Conservation (phyloP, 2,797 vertebrate species). For the Melanitta fusca region DNA sequence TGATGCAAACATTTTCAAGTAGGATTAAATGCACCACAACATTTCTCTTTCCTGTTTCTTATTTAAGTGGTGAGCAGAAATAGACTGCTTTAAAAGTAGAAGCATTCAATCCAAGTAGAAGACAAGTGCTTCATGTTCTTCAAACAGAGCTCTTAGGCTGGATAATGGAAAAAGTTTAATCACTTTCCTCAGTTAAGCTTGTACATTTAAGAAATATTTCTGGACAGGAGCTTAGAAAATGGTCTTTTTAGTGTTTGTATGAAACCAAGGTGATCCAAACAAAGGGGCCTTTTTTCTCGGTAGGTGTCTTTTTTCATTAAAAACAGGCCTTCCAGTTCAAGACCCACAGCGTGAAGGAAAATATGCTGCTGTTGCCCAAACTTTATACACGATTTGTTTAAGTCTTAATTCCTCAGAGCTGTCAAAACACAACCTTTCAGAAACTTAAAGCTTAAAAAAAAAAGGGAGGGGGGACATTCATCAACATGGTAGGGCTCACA, state of each 20-base stretch:
- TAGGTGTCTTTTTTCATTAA: background rate
- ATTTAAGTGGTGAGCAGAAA: background rate
- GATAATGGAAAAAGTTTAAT: background rate
- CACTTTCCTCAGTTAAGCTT: background rate
- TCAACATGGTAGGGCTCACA: background rate
- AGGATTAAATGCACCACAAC: background rate
- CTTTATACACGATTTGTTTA: background rate
- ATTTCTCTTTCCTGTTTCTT: background rate
- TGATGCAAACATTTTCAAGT: background rate
- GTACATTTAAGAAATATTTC: background rate
- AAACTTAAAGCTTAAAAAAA: background rate
- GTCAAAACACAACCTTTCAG: background rate
- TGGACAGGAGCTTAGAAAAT: background rate
- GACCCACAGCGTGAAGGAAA: background rate
- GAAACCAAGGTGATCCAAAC: conserved; percentile 16
- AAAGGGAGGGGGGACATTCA: background rate
- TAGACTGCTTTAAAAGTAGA: background rate
- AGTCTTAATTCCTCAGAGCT: background rate
- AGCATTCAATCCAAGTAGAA: background rate
- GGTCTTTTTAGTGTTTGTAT: background rate
- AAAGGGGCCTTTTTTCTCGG: background rate
- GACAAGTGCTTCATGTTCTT: background rate
- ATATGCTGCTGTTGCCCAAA: background rate
- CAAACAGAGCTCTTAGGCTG: background rate
- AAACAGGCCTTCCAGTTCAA: background rate